These are phyloP conservation scores for Choloepus didactylus DNA, from an alignment of 2,797 vertebrate genomes.

Conservation along the genomic window DNA sequence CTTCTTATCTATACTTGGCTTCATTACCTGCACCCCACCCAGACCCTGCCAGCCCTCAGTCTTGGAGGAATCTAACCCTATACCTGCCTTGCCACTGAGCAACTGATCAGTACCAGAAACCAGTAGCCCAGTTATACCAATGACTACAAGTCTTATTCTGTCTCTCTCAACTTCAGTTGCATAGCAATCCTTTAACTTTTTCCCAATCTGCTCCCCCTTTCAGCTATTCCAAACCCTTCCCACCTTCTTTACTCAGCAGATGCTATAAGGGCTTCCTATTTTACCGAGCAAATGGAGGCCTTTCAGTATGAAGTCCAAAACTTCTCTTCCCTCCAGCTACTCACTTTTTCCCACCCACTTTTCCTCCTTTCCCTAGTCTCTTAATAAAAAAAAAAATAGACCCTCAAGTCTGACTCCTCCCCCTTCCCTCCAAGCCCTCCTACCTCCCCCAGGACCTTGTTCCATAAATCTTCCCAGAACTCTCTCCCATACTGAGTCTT, in stretches of 20 bases:
- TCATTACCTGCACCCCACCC: not conserved
- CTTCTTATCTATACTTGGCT: not conserved
- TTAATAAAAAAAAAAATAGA: conserved; percentile 4
- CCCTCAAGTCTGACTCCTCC: not conserved
- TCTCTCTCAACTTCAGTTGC: not conserved
- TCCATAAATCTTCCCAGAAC: not conserved
- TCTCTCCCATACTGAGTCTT: not conserved
- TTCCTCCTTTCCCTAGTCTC: not conserved
- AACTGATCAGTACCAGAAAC: not conserved
- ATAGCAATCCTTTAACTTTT: not conserved
- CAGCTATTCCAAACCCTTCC: conserved; percentile 18
- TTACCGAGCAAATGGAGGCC: not conserved
- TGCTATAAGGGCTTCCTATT: not conserved
- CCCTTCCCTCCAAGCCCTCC: not conserved
- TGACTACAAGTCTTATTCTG: not conserved
- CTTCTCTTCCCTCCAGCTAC: not conserved
- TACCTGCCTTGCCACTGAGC: not conserved
- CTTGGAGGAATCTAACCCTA: not conserved
- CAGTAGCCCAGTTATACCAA: not conserved
- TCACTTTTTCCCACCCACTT: not conserved
- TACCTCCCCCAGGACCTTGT: not conserved
- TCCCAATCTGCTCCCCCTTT: not conserved
- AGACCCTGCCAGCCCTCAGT: not conserved
- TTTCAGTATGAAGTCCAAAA: not conserved
- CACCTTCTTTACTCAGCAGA: conserved; percentile 18